These are phyloP conservation scores for Rhogogaster chlorosoma DNA, from an alignment of 2,888 invertebrate species.

Conservation along the genomic window DNA sequence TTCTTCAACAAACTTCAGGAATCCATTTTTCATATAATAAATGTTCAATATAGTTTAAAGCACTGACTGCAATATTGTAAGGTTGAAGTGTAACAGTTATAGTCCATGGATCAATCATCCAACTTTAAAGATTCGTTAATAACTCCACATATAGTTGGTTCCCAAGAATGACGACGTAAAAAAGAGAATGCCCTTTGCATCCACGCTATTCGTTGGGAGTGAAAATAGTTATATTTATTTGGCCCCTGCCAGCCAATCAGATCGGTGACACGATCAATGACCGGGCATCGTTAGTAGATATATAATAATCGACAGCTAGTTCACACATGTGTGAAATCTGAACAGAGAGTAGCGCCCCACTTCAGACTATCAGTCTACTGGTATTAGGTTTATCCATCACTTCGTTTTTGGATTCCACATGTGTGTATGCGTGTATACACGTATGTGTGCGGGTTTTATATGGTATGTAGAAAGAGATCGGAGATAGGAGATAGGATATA, in stretches of 20 bases:
- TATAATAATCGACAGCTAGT: conserved; percentile 1
- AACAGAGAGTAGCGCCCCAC: neutral
- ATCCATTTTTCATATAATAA: neutral
- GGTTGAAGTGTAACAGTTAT: neutral
- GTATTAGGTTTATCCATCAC: neutral
- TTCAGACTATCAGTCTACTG: neutral
- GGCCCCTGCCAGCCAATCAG: conserved; percentile 1
- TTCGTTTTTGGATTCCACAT: conserved; percentile 6
- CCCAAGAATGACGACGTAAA: neutral
- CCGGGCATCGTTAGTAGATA: neutral
- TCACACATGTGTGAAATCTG: neutral
- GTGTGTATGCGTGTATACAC: neutral
- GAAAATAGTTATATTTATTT: neutral
- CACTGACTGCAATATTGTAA: neutral
- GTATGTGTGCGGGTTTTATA: neutral
- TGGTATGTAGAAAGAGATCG: conserved; percentile 12
- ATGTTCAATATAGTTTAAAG: too few species aligned
- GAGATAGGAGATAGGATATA: conserved; percentile 10
- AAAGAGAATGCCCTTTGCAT: neutral
- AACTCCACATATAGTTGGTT: neutral
- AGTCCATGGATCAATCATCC: too few species aligned
- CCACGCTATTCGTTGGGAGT: neutral
- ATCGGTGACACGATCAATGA: conserved; percentile 29
- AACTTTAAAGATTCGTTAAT: neutral
- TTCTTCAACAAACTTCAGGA: neutral